Evolutionary conservation across 2,888 invertebrate genomes (phyloP), one percentile per base, ranked within the genome.

Genomic region (Rotaria sp.): DNA sequence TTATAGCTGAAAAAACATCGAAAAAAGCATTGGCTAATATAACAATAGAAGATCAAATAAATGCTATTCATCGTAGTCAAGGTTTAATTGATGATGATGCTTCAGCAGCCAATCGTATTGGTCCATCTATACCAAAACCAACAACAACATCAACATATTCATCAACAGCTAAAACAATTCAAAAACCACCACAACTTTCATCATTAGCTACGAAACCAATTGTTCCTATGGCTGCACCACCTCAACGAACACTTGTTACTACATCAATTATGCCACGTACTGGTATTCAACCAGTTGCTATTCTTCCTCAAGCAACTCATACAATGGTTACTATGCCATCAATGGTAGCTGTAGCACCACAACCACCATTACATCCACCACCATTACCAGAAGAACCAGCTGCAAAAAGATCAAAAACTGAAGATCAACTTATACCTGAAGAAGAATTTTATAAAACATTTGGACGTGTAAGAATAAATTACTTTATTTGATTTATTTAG

Each of bases 51-150:
- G 97, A 97, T 89, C 97, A 96, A 92, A 97, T 97, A 89, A 96
- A 96, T 91, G 96, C 96, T 92, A 97, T 97, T 89, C 97, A 97
- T 91, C 96, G 96, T 92, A 95, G 95, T 2, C 96, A 97, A 91
- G 97, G 97, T 5, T 93, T 97, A 21, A 96, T 96, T 0, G 97
- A 97, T 90, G 96, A 96, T 90, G 96, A 96, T 90, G 97, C 97
- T 89, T 97, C 97, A 90, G 67, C 67, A 35, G 80, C 80, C 26
- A 80, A 80, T 80, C 96, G 96, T 92, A 97, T 97, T 89, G 97
- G 97, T 0, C 97, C 96, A 94, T 92, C 90, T 13, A 89, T 90
- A 86, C 90, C 90, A 0, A 89, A 89, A 86, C 84, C 87, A 38
- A 84, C 84, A 24, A 48, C 84, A 18, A 84, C 87, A 41, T 75